Evolutionary conservation across 2,888 invertebrate genomes (phyloP).

Genomic region (Ephialtes manifestator): DNA sequence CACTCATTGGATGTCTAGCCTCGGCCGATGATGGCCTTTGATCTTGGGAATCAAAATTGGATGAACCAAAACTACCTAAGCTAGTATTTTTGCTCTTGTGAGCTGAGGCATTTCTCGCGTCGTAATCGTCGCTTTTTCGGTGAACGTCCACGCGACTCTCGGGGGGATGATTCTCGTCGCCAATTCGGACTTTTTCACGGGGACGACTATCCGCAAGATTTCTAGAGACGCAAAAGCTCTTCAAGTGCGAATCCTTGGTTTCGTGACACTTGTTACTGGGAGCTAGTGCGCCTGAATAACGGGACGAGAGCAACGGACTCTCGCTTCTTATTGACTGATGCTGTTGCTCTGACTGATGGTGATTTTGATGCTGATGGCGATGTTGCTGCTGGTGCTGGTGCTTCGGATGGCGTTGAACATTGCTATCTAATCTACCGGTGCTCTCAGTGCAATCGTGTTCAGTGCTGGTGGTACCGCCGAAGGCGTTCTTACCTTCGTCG

Average conservation of each 20-base stretch:
- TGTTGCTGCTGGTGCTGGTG: conserved; percentile 20
- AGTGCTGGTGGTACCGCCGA: conserved; percentile 66
- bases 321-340: conserved; percentile 48
- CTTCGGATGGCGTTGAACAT: conserved; percentile 48
- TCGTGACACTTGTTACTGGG: conserved; percentile 61
- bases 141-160: conserved; percentile 51
- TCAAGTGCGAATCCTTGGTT: conserved; percentile 17
- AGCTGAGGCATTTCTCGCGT: conserved; percentile 41
- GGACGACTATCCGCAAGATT: conserved; percentile 37
- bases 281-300: conserved; percentile 37
- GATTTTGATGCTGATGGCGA: conserved; percentile 31
- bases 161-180: conserved; percentile 76
- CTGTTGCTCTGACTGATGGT: conserved; percentile 40
- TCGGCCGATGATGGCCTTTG: conserved; percentile 26
- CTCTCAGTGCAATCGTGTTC: conserved; percentile 79
- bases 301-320: conserved; percentile 72
- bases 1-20: conserved; percentile 52
- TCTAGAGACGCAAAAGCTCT: conserved; percentile 42
- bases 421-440: conserved; percentile 80
- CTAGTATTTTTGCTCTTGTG: conserved; percentile 47
- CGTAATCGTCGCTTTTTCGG: conserved; percentile 18
- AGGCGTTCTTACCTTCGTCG: conserved; percentile 90
- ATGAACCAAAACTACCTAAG: conserved; percentile 32
- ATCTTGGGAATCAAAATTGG: conserved; percentile 13
- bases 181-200: conserved; percentile 57